phyloP scores from a whole-genome alignment of 2,797 vertebrate species.

The Micrastur ruficollis region DNA sequence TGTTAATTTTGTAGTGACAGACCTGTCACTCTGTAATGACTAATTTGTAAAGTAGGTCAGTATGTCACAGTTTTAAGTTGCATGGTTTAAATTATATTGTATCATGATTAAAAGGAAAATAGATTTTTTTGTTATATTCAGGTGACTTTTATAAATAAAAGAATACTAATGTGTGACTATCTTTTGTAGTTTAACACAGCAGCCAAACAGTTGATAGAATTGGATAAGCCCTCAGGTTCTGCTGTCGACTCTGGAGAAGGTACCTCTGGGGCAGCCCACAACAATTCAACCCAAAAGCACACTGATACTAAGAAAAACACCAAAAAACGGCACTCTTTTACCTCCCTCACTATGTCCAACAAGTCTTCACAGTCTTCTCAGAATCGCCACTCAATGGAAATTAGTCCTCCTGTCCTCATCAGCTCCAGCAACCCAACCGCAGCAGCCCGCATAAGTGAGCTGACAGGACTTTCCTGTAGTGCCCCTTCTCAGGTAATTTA shows the following conservation, averaged over 20 bases:
- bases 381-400: slow-evolving; percentile 98
- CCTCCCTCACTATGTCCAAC: slow-evolving; percentile 97
- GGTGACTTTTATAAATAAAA: neutral
- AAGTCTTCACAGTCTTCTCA: slow-evolving; percentile 91
- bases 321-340: slow-evolving; percentile 98
- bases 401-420: slow-evolving; percentile 98
- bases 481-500: slow-evolving; percentile 93
- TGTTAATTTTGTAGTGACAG: neutral
- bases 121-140: neutral
- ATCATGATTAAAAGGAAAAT: neutral
- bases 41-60: neutral
- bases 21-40: neutral
- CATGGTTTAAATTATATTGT: neutral
- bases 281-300: slow-evolving; percentile 83
- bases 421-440: slow-evolving; percentile 98
- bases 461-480: slow-evolving; percentile 93
- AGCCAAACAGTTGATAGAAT: slow-evolving; percentile 93
- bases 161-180: neutral
- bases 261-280: slow-evolving; percentile 80
- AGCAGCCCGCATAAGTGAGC: slow-evolving; percentile 92
- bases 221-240: slow-evolving; percentile 88
- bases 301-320: slow-evolving; percentile 95
- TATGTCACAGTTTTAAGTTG: neutral
- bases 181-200: slow-evolving; percentile 89
- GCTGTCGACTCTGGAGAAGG: slow-evolving; percentile 86